Base-by-base conservation (phyloP, 2,888 invertebrate genomes). In the Punctoribates punctum region DNA sequence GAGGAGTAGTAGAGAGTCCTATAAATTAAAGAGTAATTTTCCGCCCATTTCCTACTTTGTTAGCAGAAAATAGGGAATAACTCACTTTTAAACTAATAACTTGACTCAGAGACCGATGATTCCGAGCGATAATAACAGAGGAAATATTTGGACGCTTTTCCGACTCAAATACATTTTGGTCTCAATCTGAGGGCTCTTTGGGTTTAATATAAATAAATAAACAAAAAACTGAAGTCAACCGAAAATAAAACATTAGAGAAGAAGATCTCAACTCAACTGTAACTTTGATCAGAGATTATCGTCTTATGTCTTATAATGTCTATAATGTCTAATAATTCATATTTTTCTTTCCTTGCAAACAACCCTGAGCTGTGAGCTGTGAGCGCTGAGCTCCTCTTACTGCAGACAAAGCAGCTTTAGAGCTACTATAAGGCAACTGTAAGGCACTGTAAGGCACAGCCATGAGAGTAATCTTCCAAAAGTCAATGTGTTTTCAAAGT, bases 21-120 rank as follows among this genome's bases (percentile, higher is more conserved):
- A 65, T 65, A 65, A 65, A 34, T 65, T 65, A 34, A 34, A 65
- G 65, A 65, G 65, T 34, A 65, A 65, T 65, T 65, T 65, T 6
- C 13, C 65, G 29, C 65, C 65, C 65, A 65, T 65, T 65, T 65
- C 65, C 65, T 65, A 65, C 65, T 65, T 65, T 65, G 65, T 65
- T 65, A 5, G 29, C 65, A 29, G 34, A 8, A 65, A 65, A 34
- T 29, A 65, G 6, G 34, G 23, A 4, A 57, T 57, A 57, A 57
- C 57, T 57, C 57, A 48, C 60, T 60, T 60, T 60, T 23, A 23
- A 54, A 65, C 65, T 65, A 65, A 65, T 65, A 65, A 65, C 65
- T 65, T 17, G 3, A 65, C 65, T 65, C 34, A 65, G n/a, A n/a
- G n/a, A n/a, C n/a, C 34, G 65, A 65, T 29, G 1, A 27, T 29